These are phyloP conservation scores for Megalops cyprinoides DNA, from an alignment of 2,797 vertebrate species.

Conservation along the genomic window DNA sequence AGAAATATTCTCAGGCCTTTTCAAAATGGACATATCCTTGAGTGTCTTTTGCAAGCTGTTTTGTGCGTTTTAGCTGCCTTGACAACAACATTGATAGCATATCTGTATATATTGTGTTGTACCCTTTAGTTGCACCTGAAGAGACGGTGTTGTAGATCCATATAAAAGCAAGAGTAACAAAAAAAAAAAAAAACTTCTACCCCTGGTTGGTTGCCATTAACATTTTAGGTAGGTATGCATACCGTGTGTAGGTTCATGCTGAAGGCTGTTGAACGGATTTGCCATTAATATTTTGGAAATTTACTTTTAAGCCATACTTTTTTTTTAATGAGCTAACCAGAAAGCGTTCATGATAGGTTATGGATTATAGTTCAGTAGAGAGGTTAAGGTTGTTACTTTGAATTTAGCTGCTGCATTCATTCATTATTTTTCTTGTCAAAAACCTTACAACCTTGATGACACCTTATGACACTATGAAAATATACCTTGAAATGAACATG, in stretches of 20 bases:
- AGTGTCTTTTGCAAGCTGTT: conserved; percentile 59
- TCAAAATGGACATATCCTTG: conserved; percentile 60
- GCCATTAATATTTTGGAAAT: not conserved
- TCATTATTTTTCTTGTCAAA: conserved; percentile 15
- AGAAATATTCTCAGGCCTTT: conserved; percentile 71
- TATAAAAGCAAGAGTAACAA: conserved; percentile 9
- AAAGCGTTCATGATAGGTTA: conserved; percentile 6
- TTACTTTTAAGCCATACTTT: conserved; percentile 3
- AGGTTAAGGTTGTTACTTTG: conserved; percentile 9
- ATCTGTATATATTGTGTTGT: conserved; percentile 34
- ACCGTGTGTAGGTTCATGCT: conserved; percentile 14
- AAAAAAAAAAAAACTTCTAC: conserved; percentile 28
- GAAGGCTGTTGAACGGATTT: conserved; percentile 9
- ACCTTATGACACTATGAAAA: conserved; percentile 36
- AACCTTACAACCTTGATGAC: not conserved
- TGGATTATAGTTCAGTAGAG: not conserved
- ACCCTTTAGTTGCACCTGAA: conserved; percentile 53
- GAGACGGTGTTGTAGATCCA: conserved; percentile 34
- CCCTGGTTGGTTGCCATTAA: conserved; percentile 27
- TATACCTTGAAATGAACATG: conserved; percentile 34
- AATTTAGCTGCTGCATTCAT: conserved; percentile 51
- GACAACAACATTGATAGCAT: conserved; percentile 36
- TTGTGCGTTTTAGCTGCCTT: conserved; percentile 54
- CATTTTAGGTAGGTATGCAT: conserved; percentile 23
- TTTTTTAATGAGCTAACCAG: not conserved